phyloP scores from a whole-genome alignment of 2,797 vertebrate genomes.

The Sphaeramia orbicularis region DNA sequence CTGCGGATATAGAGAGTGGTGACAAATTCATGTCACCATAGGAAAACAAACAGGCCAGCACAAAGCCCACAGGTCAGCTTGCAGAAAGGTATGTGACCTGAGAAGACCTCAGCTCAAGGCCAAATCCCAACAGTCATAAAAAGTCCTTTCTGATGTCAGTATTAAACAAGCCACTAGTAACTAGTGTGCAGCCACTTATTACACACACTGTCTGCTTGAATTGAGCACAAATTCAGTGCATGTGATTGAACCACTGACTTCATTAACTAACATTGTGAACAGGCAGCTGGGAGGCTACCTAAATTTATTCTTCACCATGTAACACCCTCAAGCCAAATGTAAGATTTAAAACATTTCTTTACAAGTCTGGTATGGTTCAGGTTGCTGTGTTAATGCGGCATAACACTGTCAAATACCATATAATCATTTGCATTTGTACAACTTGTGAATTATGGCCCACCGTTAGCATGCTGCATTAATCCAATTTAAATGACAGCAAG shows the following conservation, averaged over 20 bases:
- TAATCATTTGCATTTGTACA: no score
- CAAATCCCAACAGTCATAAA: background rate
- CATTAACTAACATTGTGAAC: background rate
- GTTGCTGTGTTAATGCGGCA: background rate
- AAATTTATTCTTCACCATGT: background rate
- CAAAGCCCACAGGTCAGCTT: constrained; percentile 16
- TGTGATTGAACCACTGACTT: constrained; percentile 51
- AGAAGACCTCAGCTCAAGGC: background rate
- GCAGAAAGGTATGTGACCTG: background rate
- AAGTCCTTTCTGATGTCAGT: background rate
- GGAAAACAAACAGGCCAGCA: background rate
- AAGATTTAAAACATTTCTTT: background rate
- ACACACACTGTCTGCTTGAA: constrained; percentile 8
- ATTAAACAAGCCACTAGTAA: background rate
- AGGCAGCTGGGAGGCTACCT: background rate
- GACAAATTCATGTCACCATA: background rate
- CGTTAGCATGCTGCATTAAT: background rate
- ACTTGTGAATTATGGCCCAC: background rate
- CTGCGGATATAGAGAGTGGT: background rate
- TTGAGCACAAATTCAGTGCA: constrained; percentile 44
- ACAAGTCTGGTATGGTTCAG: no score
- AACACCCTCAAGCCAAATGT: background rate
- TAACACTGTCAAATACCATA: no score
- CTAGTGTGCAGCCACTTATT: constrained; percentile 17
- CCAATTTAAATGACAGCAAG: fast-evolving